Evolutionary conservation across 1,140 invertebrate genomes (phyloP).

Genomic region (Zaprionus vittiger): DNA sequence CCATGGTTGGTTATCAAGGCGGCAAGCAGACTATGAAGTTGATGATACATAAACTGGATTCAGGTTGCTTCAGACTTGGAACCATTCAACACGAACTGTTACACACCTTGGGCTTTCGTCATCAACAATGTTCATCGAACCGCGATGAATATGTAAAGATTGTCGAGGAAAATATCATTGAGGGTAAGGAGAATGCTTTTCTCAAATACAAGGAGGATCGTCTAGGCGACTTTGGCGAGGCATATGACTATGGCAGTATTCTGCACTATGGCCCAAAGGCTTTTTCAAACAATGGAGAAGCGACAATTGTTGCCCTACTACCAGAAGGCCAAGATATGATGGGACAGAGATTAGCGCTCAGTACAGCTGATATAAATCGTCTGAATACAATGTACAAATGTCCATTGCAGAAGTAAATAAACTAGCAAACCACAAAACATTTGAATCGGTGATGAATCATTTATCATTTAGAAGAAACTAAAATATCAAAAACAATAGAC

Average conservation of each 20-base stretch:
- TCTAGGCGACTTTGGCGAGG: conserved; percentile 83
- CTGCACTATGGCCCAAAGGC: conserved; percentile 89
- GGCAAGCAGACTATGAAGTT: conserved; percentile 82
- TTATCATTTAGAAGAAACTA: too few species aligned
- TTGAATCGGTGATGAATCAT: too few species aligned
- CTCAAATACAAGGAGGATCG: conserved; percentile 85
- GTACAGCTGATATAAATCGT: conserved; percentile 85
- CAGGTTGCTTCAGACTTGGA: conserved; percentile 80
- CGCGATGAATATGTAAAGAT: conserved; percentile 89
- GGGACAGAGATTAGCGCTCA: conserved; percentile 86
- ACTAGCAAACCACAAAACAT: too few species aligned
- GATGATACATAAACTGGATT: conserved; percentile 51
- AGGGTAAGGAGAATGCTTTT: conserved; percentile 86
- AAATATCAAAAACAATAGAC: too few species aligned
- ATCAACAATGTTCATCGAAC: conserved; percentile 90
- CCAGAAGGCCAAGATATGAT: conserved; percentile 66
- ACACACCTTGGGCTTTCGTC: conserved; percentile 89
- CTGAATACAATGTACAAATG: conserved; percentile 86
- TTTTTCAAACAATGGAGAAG: conserved; percentile 89
- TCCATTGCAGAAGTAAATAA: conserved; percentile 47
- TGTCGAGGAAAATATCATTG: conserved; percentile 88
- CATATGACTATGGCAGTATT: conserved; percentile 88
- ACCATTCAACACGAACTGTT: conserved; percentile 89
- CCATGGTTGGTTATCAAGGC: conserved; percentile 85
- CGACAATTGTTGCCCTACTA: conserved; percentile 87